A percentile compares a stretch with the other conserved stretches of the same genome.
These are phyloP conservation scores for Syngnathus typhle DNA, from an alignment of 2,113 vertebrate genomes.

Conservation along the genomic window DNA sequence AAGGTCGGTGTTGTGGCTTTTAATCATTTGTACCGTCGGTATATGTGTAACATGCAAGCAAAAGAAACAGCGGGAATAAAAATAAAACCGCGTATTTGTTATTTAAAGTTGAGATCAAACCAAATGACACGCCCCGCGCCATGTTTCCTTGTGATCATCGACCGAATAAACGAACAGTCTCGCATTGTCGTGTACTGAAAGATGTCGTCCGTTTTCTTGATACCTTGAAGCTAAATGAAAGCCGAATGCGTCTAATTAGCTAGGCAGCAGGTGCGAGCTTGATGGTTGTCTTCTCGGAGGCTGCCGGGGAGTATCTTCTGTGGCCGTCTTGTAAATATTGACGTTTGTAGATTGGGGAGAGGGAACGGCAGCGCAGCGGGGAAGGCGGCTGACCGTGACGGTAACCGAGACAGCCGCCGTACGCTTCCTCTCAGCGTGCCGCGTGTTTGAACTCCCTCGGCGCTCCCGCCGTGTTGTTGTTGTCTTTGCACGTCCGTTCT, in stretches of 20 bases:
- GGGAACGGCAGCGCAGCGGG: slow-evolving; percentile 26
- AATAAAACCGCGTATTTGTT: background rate
- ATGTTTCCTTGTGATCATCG: slow-evolving; percentile 10
- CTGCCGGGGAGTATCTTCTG: slow-evolving; percentile 34
- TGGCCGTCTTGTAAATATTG: slow-evolving; percentile 64
- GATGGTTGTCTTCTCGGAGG: slow-evolving; percentile 56
- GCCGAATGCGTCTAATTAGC: slow-evolving; percentile 64
- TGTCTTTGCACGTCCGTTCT: slow-evolving; percentile 7
- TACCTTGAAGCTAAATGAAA: slow-evolving; percentile 58
- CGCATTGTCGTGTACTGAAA: background rate
- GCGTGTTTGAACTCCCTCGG: slow-evolving; percentile 4
- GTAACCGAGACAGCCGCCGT: slow-evolving; percentile 40
- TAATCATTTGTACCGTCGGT: too few relatives aligned
- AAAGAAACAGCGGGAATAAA: background rate
- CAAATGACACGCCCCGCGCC: slow-evolving; percentile 1
- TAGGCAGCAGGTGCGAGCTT: slow-evolving; percentile 58
- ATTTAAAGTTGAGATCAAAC: background rate
- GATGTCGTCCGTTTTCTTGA: slow-evolving; percentile 35
- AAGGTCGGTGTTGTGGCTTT: too few relatives aligned
- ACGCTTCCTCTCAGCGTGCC: slow-evolving; percentile 27
- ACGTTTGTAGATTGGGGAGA: slow-evolving; percentile 49
- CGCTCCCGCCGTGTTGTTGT: slow-evolving; percentile 8
- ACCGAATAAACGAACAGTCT: background rate
- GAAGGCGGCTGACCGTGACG: slow-evolving; percentile 46
- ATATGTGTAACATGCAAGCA: background rate